Base-by-base conservation (phyloP, 2,888 invertebrate species). In the Leucophora obtusa region DNA sequence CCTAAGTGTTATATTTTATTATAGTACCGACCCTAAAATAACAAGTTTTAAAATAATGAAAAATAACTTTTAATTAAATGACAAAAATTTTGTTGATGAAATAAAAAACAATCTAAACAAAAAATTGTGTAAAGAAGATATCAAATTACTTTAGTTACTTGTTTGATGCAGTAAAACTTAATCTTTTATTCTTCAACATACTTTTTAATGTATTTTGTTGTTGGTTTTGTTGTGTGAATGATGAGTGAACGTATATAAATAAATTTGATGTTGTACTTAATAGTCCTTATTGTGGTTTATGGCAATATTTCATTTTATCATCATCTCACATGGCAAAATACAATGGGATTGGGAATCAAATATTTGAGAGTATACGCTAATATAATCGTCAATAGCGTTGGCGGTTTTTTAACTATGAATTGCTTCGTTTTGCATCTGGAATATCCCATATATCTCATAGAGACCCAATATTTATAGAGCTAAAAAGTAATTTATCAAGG, bases 241-340 rank as follows among this genome's bases (percentile, higher is more conserved):
- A 70, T 59, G 53, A 70, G 58, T 59, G 28, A 58, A 63, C 14
- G 24, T 58, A 69, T 58, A 69, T 54, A 71, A 66, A 71, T 77
- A 50, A 60, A 54, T 77, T 47, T 60, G 71, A 66, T 66, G 59
- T 53, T 71, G 54, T 54, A 71, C 53, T 47, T 77, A 71, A 65
- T 65, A 65, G 47, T 60, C 17, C 54, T 60, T 71, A 66, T 66
- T 71, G 47, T 47, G 28, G 21, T 54, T 77, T 54, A 71, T 71
- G 77, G 71, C 66, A 71, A 77, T 71, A 77, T 66, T 77, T 77
- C 47, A 71, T 71, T 77, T 71, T 50, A 71, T 60, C 77, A 76
- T 21, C 63, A 33, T 14, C 15, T 21, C 53, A 76, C 38, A 11
- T 6, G 14, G 11, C 38, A 11, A 3, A 11, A 11, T 11, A 38